phyloP scores from a whole-genome alignment of 64 coral and sea anemone genomes.

The Trachythela sp. region DNA sequence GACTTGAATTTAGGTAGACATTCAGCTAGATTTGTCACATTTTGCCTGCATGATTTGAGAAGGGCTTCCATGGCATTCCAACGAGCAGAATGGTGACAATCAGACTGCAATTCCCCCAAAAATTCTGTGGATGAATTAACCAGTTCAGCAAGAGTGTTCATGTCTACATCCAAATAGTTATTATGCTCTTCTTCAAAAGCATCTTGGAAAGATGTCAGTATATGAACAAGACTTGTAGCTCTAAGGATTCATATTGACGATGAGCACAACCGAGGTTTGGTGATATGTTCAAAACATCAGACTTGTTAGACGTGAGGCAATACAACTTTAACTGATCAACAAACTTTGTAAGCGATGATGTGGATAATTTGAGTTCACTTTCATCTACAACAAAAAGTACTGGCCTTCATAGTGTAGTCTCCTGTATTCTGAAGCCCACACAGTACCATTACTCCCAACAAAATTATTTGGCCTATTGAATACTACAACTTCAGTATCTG shows the following conservation, averaged over 20 bases:
- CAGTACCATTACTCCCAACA: constrained; percentile 31
- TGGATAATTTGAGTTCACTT: background rate
- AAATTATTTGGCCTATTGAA: constrained; percentile 32
- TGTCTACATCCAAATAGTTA: no score
- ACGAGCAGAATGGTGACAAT: no score
- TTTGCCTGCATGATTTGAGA: no score
- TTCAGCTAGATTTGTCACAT: no score
- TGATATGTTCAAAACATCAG: background rate
- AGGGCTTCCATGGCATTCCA: no score
- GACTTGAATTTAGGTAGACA: no score
- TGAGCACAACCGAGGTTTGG: background rate
- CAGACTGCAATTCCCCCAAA: no score
- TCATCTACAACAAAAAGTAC: constrained; percentile 9
- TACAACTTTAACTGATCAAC: background rate
- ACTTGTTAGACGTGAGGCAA: background rate
- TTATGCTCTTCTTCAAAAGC: no score
- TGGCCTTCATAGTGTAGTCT: constrained; percentile 31
- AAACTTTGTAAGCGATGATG: background rate
- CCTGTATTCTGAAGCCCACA: constrained; percentile 40
- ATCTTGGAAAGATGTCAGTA: background rate
- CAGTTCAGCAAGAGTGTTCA: no score
- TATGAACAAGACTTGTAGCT: background rate
- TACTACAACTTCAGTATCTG: background rate
- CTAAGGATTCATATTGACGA: background rate
- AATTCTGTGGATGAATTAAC: no score